Conservation (phyloP, 2,113 vertebrate genomes). For the Colinus virginianus region DNA sequence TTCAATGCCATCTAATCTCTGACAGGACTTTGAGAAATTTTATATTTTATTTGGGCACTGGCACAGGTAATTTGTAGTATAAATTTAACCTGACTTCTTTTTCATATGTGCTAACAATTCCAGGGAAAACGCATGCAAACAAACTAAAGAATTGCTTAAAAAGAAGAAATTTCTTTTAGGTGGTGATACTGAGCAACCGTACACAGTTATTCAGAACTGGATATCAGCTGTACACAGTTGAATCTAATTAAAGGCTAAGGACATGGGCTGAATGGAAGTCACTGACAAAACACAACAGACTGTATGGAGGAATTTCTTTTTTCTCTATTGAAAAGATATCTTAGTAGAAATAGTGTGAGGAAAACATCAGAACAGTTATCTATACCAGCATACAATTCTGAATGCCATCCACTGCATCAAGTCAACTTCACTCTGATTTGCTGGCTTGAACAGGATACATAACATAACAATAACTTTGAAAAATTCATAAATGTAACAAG, state of each 20-base stretch:
- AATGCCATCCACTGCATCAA: background rate
- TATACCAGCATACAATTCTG: background rate
- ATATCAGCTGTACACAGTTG: background rate
- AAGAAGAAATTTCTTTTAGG: background rate
- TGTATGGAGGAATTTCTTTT: background rate
- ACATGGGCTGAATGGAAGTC: background rate
- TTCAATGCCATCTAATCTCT: constrained; percentile 4
- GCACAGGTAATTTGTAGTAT: background rate
- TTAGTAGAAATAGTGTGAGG: background rate
- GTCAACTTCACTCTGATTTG: background rate
- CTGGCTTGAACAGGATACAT: background rate
- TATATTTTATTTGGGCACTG: background rate
- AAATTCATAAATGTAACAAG: background rate
- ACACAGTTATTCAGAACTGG: background rate
- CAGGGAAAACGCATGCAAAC: background rate
- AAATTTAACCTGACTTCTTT: background rate
- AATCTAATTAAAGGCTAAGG: background rate
- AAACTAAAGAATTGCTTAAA: background rate
- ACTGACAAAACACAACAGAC: background rate
- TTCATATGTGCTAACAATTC: background rate
- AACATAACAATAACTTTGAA: background rate
- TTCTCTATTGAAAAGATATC: background rate
- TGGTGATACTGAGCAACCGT: background rate
- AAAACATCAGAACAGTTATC: background rate
- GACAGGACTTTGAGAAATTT: background rate